phyloP scores from a whole-genome alignment of 2,113 vertebrate species.

The Promerops cafer region DNA sequence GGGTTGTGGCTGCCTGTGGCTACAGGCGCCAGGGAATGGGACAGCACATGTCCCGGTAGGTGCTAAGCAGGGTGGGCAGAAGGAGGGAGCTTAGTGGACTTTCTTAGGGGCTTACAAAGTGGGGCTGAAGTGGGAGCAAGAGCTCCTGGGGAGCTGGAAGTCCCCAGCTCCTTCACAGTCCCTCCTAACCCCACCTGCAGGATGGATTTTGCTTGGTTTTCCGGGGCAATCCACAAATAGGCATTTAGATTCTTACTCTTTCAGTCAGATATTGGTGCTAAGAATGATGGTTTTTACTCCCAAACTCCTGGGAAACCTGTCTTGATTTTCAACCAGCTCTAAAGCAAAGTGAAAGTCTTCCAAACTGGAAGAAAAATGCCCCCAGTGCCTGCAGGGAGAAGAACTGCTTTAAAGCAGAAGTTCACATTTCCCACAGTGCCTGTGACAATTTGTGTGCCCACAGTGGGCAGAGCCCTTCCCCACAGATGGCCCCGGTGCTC shows the following conservation, averaged over 20 bases:
- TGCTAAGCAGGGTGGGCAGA: neutral
- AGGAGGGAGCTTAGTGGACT: neutral
- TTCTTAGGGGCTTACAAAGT: neutral
- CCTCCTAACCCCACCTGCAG: neutral
- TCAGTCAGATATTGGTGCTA: neutral
- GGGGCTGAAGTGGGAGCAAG: neutral
- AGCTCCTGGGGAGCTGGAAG: neutral
- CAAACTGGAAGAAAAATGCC: neutral
- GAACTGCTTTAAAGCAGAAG: neutral
- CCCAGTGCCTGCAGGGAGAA: neutral
- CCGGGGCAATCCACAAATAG: neutral
- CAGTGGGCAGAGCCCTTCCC: neutral
- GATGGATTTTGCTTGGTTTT: neutral
- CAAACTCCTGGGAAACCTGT: neutral
- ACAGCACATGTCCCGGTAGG: neutral
- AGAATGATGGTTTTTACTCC: neutral
- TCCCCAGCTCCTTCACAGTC: neutral
- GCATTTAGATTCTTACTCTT: neutral
- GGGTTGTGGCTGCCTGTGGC: neutral
- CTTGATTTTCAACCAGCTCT: neutral
- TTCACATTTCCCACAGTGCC: neutral
- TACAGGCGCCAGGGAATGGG: fast-evolving
- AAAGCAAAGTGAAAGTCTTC: neutral
- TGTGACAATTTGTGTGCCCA: neutral
- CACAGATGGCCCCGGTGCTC: neutral